Base-by-base conservation (phyloP, 2,888 invertebrate species). In the Acanthosoma haemorrhoidale region DNA sequence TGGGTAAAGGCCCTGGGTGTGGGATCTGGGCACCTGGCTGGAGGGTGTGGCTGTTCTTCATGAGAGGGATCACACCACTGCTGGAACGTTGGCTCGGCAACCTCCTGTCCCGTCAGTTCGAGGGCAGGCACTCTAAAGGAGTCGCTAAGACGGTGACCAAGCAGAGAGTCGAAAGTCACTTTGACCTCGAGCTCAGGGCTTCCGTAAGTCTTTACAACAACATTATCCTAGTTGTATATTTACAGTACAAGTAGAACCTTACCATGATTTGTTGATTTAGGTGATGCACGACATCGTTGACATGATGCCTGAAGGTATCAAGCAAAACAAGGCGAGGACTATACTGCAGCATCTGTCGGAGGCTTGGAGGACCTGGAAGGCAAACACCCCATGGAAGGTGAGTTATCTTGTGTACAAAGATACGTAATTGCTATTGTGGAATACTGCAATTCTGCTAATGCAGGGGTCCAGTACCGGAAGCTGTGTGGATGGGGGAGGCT, bases 231-330 rank as follows among this genome's bases (percentile, higher is more conserved):
- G 4, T 32, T 32, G 32, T 8, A n/a, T 51, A 25, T 25, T 25
- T 25, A 51, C 1, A 5, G 5, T 16, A 25, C 3, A 1, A 4
- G 16, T 39, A 2, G 39, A 9, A 4, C 9, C 15, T 16, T 1
- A 39, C 5, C 8, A 39, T 8, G 2, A 2, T 41, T 41, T 9
- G 16, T 18, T 18, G 9, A 18, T 72, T 15, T 60, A 77, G 77
- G 77, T 86, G 16, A 88, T 88, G 87, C 87, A 88, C 77, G 99
- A 99, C 79, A 99, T 99, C 75, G 91, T 99, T n/a, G 99, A 99
- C 78, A 99, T 99, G 99, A 99, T 99, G 99, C 99, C 99, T 0
- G 99, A 99, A 81, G 99, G 99, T 74, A 99, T 99, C 79, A 99
- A 99, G 79, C 99, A 99, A 81, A 99, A 99, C 82, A 99, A 99